A percentile compares a stretch with the other conserved stretches of the same genome.
Evolutionary conservation across 35 echinoderm and acorn worm genomes (phyloP).

Genomic region (Patiria miniata): DNA sequence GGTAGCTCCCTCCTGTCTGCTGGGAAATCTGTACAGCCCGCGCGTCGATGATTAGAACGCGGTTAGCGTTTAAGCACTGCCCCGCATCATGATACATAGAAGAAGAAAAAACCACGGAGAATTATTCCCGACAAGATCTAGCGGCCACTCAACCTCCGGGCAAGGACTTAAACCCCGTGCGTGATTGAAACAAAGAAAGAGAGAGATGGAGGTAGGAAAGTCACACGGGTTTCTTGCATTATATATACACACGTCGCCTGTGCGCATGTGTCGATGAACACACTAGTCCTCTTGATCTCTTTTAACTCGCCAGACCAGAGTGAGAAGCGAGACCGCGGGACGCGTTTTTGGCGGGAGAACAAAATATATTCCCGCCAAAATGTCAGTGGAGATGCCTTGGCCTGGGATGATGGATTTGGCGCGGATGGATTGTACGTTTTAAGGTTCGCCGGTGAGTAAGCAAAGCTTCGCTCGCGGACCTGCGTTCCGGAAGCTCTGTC

Average conservation of each 20-base stretch:
- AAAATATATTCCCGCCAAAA: constrained; percentile 7
- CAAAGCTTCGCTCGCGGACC: not conserved
- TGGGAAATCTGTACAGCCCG: not conserved
- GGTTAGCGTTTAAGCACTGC: constrained; percentile 4
- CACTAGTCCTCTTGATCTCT: constrained; percentile 2
- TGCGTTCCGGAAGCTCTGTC: no score
- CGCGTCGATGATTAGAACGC: not conserved
- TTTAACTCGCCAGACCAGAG: not conserved
- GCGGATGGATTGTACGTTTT: not conserved
- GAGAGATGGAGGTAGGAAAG: no score
- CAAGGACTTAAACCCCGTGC: not conserved
- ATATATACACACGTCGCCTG: not conserved
- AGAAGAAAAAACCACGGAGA: no score
- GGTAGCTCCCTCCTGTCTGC: not conserved
- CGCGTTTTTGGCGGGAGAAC: not conserved
- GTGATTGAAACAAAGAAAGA: constrained; percentile 23
- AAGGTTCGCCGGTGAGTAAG: not conserved
- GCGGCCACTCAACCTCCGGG: constrained; percentile 5
- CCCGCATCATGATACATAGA: not conserved
- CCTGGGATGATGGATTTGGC: not conserved
- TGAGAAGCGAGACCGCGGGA: not conserved
- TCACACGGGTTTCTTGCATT: not conserved
- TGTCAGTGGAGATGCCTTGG: not conserved
- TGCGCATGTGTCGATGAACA: constrained; percentile 6
- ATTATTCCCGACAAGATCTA: not conserved